Percentiles rank a stretch among this genome's conserved stretches.
Evolutionary conservation across 2,113 vertebrate genomes (phyloP).

Genomic region (Sceloporus undulatus): DNA sequence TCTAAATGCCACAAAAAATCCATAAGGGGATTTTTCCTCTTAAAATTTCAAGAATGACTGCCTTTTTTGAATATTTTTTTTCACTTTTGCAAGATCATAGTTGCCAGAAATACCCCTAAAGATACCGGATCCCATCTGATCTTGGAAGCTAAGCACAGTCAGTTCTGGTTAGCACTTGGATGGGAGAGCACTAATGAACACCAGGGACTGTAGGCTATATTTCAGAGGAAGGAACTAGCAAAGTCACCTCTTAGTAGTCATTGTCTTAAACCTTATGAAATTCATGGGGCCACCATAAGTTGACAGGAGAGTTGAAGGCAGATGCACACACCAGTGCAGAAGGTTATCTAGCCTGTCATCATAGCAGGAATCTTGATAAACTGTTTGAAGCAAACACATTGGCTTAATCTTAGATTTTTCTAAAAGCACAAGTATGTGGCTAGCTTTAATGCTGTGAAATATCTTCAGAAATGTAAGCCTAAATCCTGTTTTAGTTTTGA

Average conservation of each 20-base stretch:
- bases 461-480: not conserved
- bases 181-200: too few species aligned
- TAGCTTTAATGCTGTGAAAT: not conserved
- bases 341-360: not conserved
- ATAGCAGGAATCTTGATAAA: too few species aligned
- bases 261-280: too few species aligned
- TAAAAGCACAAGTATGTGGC: not conserved
- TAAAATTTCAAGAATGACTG: not conserved
- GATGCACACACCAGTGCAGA: not conserved
- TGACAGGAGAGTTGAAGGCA: not conserved
- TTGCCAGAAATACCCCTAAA: not conserved
- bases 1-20: not conserved
- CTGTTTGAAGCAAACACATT: not conserved
- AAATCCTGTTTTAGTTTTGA: too few species aligned
- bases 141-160: too few species aligned
- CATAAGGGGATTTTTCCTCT: not conserved
- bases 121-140: too few species aligned
- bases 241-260: too few species aligned
- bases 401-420: constrained; percentile 8
- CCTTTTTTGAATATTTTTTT: not conserved
- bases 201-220: too few species aligned
- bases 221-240: too few species aligned
- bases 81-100: not conserved
- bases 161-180: too few species aligned
- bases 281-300: too few species aligned